Evolutionary conservation across 2,797 vertebrate species (phyloP).

Genomic region (Tenualosa thibaudeaui): DNA sequence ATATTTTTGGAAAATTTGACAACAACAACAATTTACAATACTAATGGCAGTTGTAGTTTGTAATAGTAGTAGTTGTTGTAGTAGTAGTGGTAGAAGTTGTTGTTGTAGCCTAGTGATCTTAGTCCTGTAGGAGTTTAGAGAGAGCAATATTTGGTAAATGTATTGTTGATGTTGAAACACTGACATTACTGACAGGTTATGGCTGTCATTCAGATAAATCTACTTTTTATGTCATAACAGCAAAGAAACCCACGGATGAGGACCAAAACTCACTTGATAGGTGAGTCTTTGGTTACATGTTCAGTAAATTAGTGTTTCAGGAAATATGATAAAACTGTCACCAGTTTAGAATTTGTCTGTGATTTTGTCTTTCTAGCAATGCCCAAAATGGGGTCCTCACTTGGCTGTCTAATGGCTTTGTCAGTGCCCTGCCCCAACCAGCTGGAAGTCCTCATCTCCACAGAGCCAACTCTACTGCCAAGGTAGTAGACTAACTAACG

Average conservation of each 20-base stretch:
- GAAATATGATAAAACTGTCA: not conserved
- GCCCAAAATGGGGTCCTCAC: constrained; percentile 68
- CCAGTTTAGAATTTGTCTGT: not conserved
- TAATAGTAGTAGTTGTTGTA: not conserved
- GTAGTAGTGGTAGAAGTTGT: not conserved
- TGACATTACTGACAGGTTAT: too few relatives aligned
- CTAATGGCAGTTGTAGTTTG: not conserved
- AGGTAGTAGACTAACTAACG: constrained; percentile 58
- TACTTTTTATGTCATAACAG: constrained; percentile 33
- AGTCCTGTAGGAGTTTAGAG: too few relatives aligned
- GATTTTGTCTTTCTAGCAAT: constrained; percentile 34
- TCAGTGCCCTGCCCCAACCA: constrained; percentile 71
- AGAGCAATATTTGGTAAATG: too few relatives aligned
- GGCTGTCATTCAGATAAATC: too few relatives aligned
- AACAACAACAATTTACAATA: not conserved
- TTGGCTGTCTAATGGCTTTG: constrained; percentile 76
- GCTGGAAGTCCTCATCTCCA: constrained; percentile 55
- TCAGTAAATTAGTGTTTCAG: not conserved
- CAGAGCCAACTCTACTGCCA: constrained; percentile 57
- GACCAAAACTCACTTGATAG: constrained; percentile 54
- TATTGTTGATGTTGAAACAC: too few relatives aligned
- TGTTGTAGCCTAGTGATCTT: not conserved
- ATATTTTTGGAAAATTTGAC: not conserved
- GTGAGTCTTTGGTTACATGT: constrained; percentile 9
- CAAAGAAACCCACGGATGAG: constrained; percentile 40